Conservation (phyloP, 2,888 invertebrate genomes). For the Nowickia ferox region DNA sequence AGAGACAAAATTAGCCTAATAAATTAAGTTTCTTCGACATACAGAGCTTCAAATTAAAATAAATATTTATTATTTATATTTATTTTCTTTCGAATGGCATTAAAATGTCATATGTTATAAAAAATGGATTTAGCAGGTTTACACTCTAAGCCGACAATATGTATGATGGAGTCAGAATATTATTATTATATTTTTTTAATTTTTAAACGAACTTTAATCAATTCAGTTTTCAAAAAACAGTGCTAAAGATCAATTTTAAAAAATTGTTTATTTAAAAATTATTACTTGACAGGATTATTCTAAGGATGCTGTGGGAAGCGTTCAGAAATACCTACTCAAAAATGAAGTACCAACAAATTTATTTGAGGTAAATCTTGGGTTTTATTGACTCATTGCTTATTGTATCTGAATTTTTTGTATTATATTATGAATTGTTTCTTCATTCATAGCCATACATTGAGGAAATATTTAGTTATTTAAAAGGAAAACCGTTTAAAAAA, state of each 20-base stretch:
- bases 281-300: conserved; percentile 93
- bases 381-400: neutral
- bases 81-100: too few species aligned
- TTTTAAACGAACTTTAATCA: too few species aligned
- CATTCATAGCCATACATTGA: conserved; percentile 96
- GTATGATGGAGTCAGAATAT: too few species aligned
- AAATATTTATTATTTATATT: too few species aligned
- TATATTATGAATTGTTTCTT: conserved; percentile 7
- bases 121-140: too few species aligned
- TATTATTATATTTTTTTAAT: too few species aligned
- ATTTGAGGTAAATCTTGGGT: conserved; percentile 91
- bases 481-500: conserved; percentile 98
- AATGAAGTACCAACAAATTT: conserved; percentile 98
- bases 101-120: too few species aligned
- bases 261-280: neutral
- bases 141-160: too few species aligned
- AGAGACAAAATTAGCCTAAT: too few species aligned
- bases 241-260: neutral
- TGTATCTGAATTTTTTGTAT: neutral
- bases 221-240: neutral
- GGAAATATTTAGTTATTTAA: conserved; percentile 98
- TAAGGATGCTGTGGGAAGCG: conserved; percentile 97
- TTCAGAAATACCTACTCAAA: conserved; percentile 98
- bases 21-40: too few species aligned
- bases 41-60: too few species aligned